Evolutionary conservation across 2,113 vertebrate species (phyloP).

Genomic region (Empidonax alnorum): DNA sequence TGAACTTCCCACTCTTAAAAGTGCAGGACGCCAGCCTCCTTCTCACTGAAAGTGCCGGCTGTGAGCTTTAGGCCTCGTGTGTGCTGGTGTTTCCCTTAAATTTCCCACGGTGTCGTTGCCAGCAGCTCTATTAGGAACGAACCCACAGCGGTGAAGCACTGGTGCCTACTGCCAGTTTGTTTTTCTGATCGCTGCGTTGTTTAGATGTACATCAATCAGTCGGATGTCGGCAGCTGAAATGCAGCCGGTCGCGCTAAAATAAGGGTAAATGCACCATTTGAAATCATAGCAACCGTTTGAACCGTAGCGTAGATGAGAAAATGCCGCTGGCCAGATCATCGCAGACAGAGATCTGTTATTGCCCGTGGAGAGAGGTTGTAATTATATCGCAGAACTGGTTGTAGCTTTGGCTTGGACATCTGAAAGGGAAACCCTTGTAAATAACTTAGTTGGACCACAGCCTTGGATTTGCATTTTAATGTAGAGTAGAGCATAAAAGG

Average conservation of each 20-base stretch:
- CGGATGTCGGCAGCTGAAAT: neutral
- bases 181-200: neutral
- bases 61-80: neutral
- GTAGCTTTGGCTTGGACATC: neutral
- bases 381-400: neutral
- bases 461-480: neutral
- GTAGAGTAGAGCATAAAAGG: neutral
- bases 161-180: neutral
- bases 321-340: neutral
- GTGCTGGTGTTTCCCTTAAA: neutral
- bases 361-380: neutral
- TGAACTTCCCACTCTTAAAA: neutral
- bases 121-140: neutral
- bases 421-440: neutral
- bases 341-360: neutral
- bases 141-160: neutral
- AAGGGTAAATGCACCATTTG: neutral
- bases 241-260: neutral
- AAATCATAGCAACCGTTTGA: neutral
- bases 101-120: conserved; percentile 4
- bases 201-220: neutral
- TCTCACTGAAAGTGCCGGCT: neutral
- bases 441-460: neutral
- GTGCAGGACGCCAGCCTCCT: neutral
- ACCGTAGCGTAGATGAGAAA: neutral